Base-by-base conservation (phyloP, 2,888 invertebrate genomes). In the Lochmaea capreae region DNA sequence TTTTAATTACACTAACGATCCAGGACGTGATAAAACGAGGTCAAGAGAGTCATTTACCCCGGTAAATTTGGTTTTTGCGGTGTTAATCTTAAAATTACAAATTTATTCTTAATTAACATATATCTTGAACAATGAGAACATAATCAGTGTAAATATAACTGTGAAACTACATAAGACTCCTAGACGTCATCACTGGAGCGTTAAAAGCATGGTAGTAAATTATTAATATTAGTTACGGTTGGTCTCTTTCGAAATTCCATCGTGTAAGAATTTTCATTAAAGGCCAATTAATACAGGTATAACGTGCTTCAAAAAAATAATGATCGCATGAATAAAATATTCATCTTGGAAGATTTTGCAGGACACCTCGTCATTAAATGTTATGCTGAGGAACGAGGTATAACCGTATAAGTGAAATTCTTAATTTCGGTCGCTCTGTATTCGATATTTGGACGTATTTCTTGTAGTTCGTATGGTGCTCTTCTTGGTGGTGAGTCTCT, bases 51-150 rank as follows among this genome's bases (percentile, higher is more conserved):
- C 46, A 46, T 46, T 46, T 46, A 46, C 46, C 46, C 14, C 46
- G 14, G 46, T 14, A 46, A 14, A 46, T 12, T 46, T 46, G 12
- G 14, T 46, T 46, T 46, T 46, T 4, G 46, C 14, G 2, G 46
- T 46, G 46, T 46, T 46, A 46, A 63, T 52, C 65, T 49, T 16
- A 11, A 52, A 66, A 66, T 52, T 66, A 54, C 52, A 54, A 66
- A 54, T 66, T 52, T 66, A 66, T 66, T 66, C 52, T 9, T 14
- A 54, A 66, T 66, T 66, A 66, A 16, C 49, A 54, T 33, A 54
- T 22, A 33, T 33, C 33, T 33, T 8, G 33, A 54, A 66, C 54
- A 52, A 66, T 66, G 54, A 52, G 65, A 46, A 33, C 11, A 33
- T 66, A 52, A 33, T 33, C 14, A 46, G 52, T 66, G 54, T 66